Evolutionary conservation across 2,888 invertebrate species (phyloP), one percentile per base, ranked within the genome.

Genomic region (Perithous albicinctus): DNA sequence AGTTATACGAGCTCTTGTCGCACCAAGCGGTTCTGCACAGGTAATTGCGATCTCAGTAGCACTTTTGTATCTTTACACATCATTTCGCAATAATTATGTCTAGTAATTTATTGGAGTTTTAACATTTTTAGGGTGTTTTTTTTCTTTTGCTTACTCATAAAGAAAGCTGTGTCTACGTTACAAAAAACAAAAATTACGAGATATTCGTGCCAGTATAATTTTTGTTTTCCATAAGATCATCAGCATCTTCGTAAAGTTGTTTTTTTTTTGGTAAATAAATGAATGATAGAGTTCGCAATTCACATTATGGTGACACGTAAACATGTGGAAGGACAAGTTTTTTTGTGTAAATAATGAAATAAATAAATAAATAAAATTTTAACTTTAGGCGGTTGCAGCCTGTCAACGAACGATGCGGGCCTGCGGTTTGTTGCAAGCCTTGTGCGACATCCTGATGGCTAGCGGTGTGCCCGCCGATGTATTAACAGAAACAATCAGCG

Each of bases 401-500:
- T 99, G 99, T 88, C 99, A 99, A 93, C 97, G 96, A 90, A 96
- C 96, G 1, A 97, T 99, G 96, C 95, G 96, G 88, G 96, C 95
- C 72, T 97, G 97, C 48, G 97, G 97, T 3, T 93, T 99, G 63
- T 93, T 98, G 23, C 95, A 96, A 89, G 95, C 96, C 2, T 93
- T 99, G 10, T 98, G 98, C 89, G 96, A 96, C 85, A 97, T 99
- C 84, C 93, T 99, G 54, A 98, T 99, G 97, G 97, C 98, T 0
- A 97, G 96, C 90, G 99, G 99, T 0, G 98, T 99, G 0, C 99
- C 99, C 0, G 98, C 98, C 0, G 98, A 99, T 91, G 97, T 99
- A 64, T 93, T 99, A 59, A 98, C 98, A 0, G 99, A 99, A 94
- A 98, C 98, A 0, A 99, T 99, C 84, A 98, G 96, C 90, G 96